Base-by-base conservation (phyloP, 23 tunicate genomes). In the Aplidium turbinatum region DNA sequence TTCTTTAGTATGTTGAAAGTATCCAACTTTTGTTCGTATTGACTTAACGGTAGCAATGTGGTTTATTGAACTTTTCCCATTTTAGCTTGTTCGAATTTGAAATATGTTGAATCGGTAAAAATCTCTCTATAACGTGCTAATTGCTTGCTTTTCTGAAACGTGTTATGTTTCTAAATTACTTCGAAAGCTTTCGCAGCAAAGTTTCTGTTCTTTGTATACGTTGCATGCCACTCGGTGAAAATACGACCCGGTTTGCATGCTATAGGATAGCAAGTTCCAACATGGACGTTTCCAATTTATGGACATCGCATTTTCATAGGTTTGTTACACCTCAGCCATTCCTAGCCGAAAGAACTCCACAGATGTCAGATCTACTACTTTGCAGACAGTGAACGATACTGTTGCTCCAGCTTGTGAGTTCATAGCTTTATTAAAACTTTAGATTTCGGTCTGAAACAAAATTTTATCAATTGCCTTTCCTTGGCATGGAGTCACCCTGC, bases 241-340 rank as follows among this genome's bases (percentile, higher is more conserved):
- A n/a, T n/a, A n/a, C n/a, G n/a, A n/a, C 50, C 50, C 50, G 50
- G 13, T 42, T 11, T 42, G 50, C 50, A 42, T 42, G 11, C 50
- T 42, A 9, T 42, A 9, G 11, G 11, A 42, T 42, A 9, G 11
- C 50, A 42, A n/a, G n/a, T n/a, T n/a, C n/a, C n/a, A n/a, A n/a
- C n/a, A n/a, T n/a, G n/a, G n/a, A n/a, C n/a, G n/a, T n/a, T n/a
- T n/a, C 50, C 50, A 42, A 42, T 42, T 42, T 11, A 42, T 42
- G 50, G 50, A 42, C 16, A 9, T 11, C 50, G 16, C 16, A 16
- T 42, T 42, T 42, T 11, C 38, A 35, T 16, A 70, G 76, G 76
- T 70, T 48, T 70, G 76, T 22, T 70, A 70, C 58, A 48, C 58
- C 35, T 19, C 28, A 13, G 58, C 76, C 19, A 4, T 5, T 24